phyloP scores from a whole-genome alignment of 2,113 vertebrate species.

The Larimichthys polyactis region DNA sequence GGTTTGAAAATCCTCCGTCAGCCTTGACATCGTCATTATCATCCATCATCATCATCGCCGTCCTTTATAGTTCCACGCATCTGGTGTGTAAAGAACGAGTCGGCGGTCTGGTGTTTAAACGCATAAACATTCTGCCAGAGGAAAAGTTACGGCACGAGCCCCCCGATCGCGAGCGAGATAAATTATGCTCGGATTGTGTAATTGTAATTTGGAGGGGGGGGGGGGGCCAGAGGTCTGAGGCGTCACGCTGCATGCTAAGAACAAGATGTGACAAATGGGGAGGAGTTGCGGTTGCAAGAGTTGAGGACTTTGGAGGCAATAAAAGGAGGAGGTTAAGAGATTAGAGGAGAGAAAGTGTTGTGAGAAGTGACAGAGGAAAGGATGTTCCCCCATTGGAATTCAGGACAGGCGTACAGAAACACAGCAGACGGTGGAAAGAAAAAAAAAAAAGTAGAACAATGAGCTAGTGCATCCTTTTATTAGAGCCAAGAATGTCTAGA shows the following conservation, averaged over 20 bases:
- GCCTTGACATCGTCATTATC: slow-evolving; percentile 62
- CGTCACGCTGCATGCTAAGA: slow-evolving; percentile 27
- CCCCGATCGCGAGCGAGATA: no score
- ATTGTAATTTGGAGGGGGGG: slow-evolving; percentile 47
- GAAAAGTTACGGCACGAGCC: slow-evolving; percentile 43
- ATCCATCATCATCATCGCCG: slow-evolving; percentile 66
- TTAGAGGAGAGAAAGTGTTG: slow-evolving; percentile 55
- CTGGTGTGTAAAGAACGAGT: slow-evolving; percentile 40
- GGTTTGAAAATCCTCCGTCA: slow-evolving; percentile 45
- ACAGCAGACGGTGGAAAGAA: slow-evolving; percentile 38
- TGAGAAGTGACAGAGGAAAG: slow-evolving; percentile 29
- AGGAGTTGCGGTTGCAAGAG: slow-evolving; percentile 17
- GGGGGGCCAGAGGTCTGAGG: slow-evolving; percentile 35
- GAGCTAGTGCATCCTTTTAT: slow-evolving; percentile 75
- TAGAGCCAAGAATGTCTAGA: slow-evolving; percentile 76
- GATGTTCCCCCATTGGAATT: slow-evolving; percentile 62
- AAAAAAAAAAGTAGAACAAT: slow-evolving; percentile 79
- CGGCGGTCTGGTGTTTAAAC: slow-evolving; percentile 57
- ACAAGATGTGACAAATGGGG: slow-evolving; percentile 44
- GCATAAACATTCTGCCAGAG: slow-evolving; percentile 65
- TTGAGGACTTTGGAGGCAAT: slow-evolving; percentile 36
- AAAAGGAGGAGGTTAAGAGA: slow-evolving; percentile 57
- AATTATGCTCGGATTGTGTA: slow-evolving; percentile 45
- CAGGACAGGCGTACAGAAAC: slow-evolving; percentile 63
- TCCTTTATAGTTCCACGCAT: slow-evolving; percentile 52